phyloP scores from a whole-genome alignment of 92 coral and sea anemone genomes.

The Chrysogorgia sp. region DNA sequence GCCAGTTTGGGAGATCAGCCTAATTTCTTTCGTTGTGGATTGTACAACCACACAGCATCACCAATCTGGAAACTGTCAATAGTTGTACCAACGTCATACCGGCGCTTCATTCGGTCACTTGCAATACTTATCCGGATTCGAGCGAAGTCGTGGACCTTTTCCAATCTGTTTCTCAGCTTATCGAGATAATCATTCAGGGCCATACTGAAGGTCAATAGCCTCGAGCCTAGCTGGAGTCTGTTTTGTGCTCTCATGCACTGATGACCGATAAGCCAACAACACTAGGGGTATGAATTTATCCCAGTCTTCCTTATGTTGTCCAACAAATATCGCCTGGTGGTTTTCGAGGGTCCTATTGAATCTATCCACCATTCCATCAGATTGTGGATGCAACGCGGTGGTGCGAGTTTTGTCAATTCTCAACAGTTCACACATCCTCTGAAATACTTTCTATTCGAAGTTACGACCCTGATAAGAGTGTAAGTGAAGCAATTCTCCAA shows the following conservation, averaged over 20 bases:
- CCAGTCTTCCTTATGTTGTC: slow-evolving; percentile 40
- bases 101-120: slow-evolving; percentile 7
- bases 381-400: slow-evolving; percentile 45
- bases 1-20: slow-evolving; percentile 14
- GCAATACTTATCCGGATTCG: slow-evolving; percentile 5
- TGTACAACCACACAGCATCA: slow-evolving; percentile 31
- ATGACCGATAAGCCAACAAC: not conserved
- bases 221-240: slow-evolving; percentile 3
- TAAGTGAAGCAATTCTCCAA: slow-evolving; percentile 41
- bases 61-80: not conserved
- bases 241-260: slow-evolving; percentile 13
- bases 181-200: not conserved
- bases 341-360: slow-evolving; percentile 37
- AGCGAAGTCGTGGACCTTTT: slow-evolving; percentile 11
- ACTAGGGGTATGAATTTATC: slow-evolving; percentile 34
- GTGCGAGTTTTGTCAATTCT: slow-evolving; percentile 56
- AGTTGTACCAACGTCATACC: not conserved
- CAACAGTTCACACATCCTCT: slow-evolving; percentile 29
- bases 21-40: slow-evolving; percentile 2
- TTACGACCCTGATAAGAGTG: slow-evolving; percentile 54
- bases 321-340: slow-evolving; percentile 21
- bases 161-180: slow-evolving; percentile 4
- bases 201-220: slow-evolving; percentile 12
- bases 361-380: slow-evolving; percentile 36
- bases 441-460: slow-evolving; percentile 39